Base-by-base conservation (phyloP, 2,113 vertebrate genomes). In the Zeus faber region DNA sequence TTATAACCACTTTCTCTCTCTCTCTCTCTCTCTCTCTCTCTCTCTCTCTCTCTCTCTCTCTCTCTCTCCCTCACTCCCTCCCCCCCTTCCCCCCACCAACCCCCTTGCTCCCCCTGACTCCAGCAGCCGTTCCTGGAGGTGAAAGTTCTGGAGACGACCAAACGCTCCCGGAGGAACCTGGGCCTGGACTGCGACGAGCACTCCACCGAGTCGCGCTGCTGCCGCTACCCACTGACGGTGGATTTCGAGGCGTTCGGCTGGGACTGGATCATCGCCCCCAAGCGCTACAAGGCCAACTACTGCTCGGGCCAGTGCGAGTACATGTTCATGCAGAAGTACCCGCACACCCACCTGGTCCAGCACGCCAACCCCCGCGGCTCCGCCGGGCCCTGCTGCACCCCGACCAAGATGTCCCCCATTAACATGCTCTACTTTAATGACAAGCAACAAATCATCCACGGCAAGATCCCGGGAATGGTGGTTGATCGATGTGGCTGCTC, bases 371-470 rank as follows among this genome's bases (percentile, higher is more conserved):
- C 96, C 2, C 85, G 95, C 23, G 95, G 96, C 72, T 97, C 96
- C 0, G 95, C 95, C 0, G 95, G 95, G 58, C 95, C 96, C 46
- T 99, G 96, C 91, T 99, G 96, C 67, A 98, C 95, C 10, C 96
- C 95, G 11, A 99, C 95, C 85, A 99, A 98, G 91, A 99, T 99
- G 96, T 99, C 96, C 29, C 96, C 96, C 51, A 99, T 99, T 90
- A 98, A 98, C 88, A 99, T 99, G 96, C 92, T 99, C 60, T 99
- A 99, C 87, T 99, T 99, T 88, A 99, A 99, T 65, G 96, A 98
- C 90, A 98, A 99, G 82, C 95, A 99, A 87, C 94, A 99, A 82
- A 99, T 98, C 74, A 99, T 99, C 86, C 96, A 99, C 13, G 96
- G 96, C 74, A 98, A 99, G 89, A 98, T 98, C 82, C 95, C 96